phyloP scores from a whole-genome alignment of 1,140 invertebrate species.

The Bactericera cockerelli region DNA sequence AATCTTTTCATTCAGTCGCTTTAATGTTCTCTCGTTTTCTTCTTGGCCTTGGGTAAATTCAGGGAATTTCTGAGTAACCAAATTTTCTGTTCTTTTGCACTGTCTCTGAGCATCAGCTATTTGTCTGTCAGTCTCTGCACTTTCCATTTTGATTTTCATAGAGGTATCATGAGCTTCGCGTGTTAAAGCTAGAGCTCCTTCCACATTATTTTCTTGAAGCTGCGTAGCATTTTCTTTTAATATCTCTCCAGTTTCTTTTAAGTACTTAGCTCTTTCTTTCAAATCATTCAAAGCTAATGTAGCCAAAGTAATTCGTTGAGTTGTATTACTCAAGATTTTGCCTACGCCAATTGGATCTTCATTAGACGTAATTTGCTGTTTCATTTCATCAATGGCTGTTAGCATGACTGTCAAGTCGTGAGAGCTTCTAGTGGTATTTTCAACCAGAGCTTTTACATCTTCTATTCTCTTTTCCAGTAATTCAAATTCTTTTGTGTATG shows the following conservation, averaged over 20 bases:
- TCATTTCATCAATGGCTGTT: not conserved
- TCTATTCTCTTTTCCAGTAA: constrained; percentile 71
- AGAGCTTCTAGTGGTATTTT: constrained; percentile 51
- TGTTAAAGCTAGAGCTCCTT: constrained; percentile 84
- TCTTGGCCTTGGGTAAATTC: constrained; percentile 53
- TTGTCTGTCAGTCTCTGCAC: constrained; percentile 31
- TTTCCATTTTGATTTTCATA: constrained; percentile 47
- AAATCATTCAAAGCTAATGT: constrained; percentile 61
- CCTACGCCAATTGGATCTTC: constrained; percentile 43
- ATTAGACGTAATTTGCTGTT: constrained; percentile 33
- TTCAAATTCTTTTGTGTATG: constrained; percentile 85
- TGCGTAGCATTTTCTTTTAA: constrained; percentile 75
- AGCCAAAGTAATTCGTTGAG: constrained; percentile 57
- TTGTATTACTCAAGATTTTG: constrained; percentile 52
- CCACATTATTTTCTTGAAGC: constrained; percentile 85
- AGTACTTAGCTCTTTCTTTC: constrained; percentile 47
- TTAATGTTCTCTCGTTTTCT: constrained; percentile 49
- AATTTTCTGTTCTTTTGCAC: constrained; percentile 62
- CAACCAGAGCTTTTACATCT: constrained; percentile 58
- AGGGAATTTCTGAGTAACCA: constrained; percentile 51
- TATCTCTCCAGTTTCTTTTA: constrained; percentile 54
- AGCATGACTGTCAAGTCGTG: constrained; percentile 31
- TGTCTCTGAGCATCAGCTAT: constrained; percentile 62
- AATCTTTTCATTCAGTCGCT: constrained; percentile 46
- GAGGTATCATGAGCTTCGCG: constrained; percentile 55